Evolutionary conservation across 1,140 invertebrate genomes (phyloP), one percentile per base, ranked within the genome.

Genomic region (Lordiphosa collinella): DNA sequence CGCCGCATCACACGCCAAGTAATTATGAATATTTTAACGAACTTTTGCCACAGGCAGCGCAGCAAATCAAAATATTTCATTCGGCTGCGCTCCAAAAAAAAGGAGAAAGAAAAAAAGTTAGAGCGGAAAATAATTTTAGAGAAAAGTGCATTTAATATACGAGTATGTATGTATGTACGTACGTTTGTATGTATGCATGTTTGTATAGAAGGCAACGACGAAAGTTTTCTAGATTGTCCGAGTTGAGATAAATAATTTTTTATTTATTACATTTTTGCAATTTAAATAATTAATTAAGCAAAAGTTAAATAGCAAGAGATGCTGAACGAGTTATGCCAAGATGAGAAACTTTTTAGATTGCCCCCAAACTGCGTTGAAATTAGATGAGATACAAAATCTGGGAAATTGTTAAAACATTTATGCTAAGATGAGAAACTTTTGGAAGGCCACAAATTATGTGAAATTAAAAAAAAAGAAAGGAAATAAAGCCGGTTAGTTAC

Each of bases 1-100:
- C 72, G 67, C 59, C 76, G 73, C 78, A 82, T 84, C 78, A 82
- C 78, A 84, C 78, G 72, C 78, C 79, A 84, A 82, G 78, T 84
- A 82, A 82, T 82, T 82, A 82, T 82, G 78, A 82, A 82, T 82
- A 82, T 82, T 84, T 82, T 82, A 85, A 78, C 78, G 79, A 82
- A 82, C 78, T 82, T 82, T 82, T 84, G 72, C 78, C 78, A 84
- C 76, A 69, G 76, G 76, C 76, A 82, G 79, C 78, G 72, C 78
- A 69, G 68, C 78, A 84, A 82, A 82, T 82, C 78, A 82, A 82
- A 82, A 82, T 84, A 82, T 84, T 82, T 78, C 73, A 84, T 84
- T 78, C 73, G 72, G 47, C 65, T 66, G 64, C 57, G 61, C 60
- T 29, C 25, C 6, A 29, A 7, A 29, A 29, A 29, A 5, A 29